Base-by-base conservation (phyloP, 2,113 vertebrate species). In the Peromyscus polionotus region DNA sequence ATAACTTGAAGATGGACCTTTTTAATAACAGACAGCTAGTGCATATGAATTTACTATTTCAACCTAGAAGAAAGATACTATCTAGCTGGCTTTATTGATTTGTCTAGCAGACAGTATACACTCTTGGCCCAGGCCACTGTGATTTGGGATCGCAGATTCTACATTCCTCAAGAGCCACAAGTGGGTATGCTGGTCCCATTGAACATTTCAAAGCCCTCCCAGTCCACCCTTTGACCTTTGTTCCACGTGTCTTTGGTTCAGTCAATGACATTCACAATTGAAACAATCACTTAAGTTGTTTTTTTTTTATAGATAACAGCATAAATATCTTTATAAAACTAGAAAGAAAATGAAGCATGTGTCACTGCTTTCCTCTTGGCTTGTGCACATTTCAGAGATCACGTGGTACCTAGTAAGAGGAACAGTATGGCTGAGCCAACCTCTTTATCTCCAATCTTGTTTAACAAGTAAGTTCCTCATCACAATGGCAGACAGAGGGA, bases 251-350 rank as follows among this genome's bases (percentile, higher is more conserved):
- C 45, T 63, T 48, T 8, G 81, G 8, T 59, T 42, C 17, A 20
- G 5, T 36, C 7, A 17, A 19, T 39, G n/a, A 83, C 48, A 81
- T 42, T 84, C 54, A 61, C 14, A 24, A 51, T 80, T 2, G 7
- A 73, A 59, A 4, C 28, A 79, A 91, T 91, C 54, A 59, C 10
- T 12, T 94, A 54, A 61, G 17, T 33, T 83, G 13, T 8, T 89
- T 61, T 48, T 87, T 63, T 95, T 77, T 57, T 73, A 94, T 24
- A 5, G 72, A 88, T 22, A 93, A n/a, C n/a, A 63, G 70, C 80
- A 79, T 28, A 88, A 70, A 45, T 77, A 83, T 77, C 59, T 92
- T 93, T 65, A 63, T 73, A 90, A 96, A 81, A 67, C 36, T 87
- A 48, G 22, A 26, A 87, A 91, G 17, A 14, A 70, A 8, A 7